Conservation (phyloP, 2,888 invertebrate genomes). For the Patella pellucida region DNA sequence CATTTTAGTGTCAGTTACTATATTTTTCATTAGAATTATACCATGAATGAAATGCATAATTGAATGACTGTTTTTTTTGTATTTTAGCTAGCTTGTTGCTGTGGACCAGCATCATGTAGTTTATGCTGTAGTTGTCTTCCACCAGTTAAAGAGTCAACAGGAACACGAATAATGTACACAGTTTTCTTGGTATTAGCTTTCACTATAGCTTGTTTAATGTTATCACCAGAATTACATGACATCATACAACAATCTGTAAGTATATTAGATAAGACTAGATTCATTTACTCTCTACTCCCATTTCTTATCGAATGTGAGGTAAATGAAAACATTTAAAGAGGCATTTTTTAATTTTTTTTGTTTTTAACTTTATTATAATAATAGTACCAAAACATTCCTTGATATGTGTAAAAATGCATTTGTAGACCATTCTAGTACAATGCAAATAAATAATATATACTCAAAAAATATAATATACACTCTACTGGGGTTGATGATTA, state of each 20-base stretch:
- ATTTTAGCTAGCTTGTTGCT: conserved; percentile 70
- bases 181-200: conserved; percentile 67
- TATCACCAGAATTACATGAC: conserved; percentile 62
- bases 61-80: background rate
- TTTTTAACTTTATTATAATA: too few species aligned
- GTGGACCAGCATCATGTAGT: conserved; percentile 70
- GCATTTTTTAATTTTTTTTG: background rate
- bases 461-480: too few species aligned
- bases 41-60: too few species aligned
- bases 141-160: conserved; percentile 70
- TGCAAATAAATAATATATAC: too few species aligned
- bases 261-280: conserved; percentile 6
- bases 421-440: too few species aligned
- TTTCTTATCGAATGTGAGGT: background rate
- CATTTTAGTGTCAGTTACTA: too few species aligned
- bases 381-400: too few species aligned
- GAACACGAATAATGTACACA: conserved; percentile 71
- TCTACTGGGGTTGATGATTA: too few species aligned
- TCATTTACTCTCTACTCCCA: background rate
- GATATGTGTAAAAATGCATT: too few species aligned
- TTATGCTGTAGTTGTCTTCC: conserved; percentile 70
- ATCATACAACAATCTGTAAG: conserved; percentile 51
- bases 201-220: conserved; percentile 69
- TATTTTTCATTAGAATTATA: too few species aligned
- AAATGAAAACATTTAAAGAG: too few species aligned